Evolutionary conservation across 2,113 vertebrate genomes (phyloP), one percentile per base, ranked within the genome.

Genomic region (Channa argus): DNA sequence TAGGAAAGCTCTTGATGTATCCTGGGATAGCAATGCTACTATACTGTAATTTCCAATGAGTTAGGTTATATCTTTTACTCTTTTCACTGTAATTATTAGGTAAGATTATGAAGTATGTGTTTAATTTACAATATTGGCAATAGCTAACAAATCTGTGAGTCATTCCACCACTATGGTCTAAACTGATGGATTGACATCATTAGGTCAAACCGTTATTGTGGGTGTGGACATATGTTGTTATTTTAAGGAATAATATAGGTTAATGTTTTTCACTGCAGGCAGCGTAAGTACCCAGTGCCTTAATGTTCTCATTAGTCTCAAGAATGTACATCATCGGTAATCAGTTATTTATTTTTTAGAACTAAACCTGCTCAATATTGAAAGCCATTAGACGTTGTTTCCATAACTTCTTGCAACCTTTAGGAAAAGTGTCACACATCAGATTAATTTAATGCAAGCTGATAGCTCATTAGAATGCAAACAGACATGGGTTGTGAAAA

Each of bases 391-490:
- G 58, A 79, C 68, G 53, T 24, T 63, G 74, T 45, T 83, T 54
- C 64, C 8, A 3, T 84, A 91, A 89, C 89, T 86, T 89, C 88
- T 76, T 55, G 11, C 49, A 74, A 87, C 89, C 78, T 89, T 85
- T 88, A 76, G 69, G 70, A 52, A 37, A 89, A 67, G 79, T 77
- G 89, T 92, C 88, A 82, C 49, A 37, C 80, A 77, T 76, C 51
- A 53, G 59, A 85, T 72, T 92, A 74, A 90, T 88, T 86, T 83
- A 83, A 92, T 93, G 84, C 80, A 63, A 76, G 46, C 77, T 87
- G 86, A 88, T 84, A 72, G 82, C 85, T 93, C 89, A 92, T 92
- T 93, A 92, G 86, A 56, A 86, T 86, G 82, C 89, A 84, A 87
- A 79, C 81, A 84, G 82, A 80, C 77, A 75, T 60, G 5, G 79